Percentiles rank a stretch among this genome's conserved stretches.
These are phyloP conservation scores for Meloidogyne exigua DNA, from an alignment of 1,140 invertebrate species.

Conservation along the genomic window DNA sequence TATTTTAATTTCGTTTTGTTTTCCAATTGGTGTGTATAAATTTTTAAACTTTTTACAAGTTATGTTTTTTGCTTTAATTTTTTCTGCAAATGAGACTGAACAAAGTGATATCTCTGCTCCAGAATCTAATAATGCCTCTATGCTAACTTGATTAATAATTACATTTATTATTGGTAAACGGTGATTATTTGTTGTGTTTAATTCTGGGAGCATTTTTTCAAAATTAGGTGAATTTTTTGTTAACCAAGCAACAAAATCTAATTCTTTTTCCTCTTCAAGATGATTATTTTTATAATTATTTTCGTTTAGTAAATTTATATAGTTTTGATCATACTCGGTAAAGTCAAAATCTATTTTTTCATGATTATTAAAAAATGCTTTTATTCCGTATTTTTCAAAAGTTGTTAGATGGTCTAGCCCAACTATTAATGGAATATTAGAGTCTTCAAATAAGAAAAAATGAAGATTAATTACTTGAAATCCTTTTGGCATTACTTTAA, in stretches of 20 bases:
- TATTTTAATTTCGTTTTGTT: background rate
- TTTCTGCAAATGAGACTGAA: background rate
- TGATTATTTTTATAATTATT: background rate
- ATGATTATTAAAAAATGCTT: background rate
- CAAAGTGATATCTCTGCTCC: background rate
- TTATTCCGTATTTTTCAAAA: background rate
- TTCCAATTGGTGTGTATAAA: background rate
- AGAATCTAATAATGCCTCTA: background rate
- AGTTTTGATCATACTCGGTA: background rate
- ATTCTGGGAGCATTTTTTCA: background rate
- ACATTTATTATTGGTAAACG: slow-evolving; percentile 5
- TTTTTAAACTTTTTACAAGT: background rate
- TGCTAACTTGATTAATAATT: background rate
- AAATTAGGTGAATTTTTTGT: background rate
- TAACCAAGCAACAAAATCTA: background rate
- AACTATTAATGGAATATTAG: background rate
- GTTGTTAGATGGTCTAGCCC: background rate
- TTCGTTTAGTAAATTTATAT: background rate
- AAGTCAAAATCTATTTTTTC: background rate
- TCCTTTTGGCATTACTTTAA: background rate
- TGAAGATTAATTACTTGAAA: background rate
- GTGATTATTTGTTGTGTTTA: background rate
- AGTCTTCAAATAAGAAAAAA: background rate
- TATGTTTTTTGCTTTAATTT: background rate
- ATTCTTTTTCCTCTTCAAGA: background rate